A percentile compares a stretch with the other conserved stretches of the same genome.
phyloP scores from a whole-genome alignment of 2,888 invertebrate species.

The Leuctra nigra region DNA sequence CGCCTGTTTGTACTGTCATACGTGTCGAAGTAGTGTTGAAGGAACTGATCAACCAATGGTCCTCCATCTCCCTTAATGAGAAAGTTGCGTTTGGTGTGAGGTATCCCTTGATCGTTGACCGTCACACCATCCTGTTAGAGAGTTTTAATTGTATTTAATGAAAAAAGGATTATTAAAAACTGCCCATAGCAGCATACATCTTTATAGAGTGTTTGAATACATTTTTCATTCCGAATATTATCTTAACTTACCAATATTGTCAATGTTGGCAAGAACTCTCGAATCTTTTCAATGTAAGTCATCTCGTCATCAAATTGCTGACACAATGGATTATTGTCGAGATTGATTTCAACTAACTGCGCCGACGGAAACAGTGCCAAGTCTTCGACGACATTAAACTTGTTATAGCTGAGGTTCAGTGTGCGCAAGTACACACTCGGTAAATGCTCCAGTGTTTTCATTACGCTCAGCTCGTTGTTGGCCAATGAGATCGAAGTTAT shows the following conservation, averaged over 20 bases:
- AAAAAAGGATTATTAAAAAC: no score
- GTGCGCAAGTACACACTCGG: background rate
- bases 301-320: background rate
- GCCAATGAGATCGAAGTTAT: background rate
- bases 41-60: slow-evolving; percentile 58
- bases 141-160: background rate
- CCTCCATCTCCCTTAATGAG: slow-evolving; percentile 44
- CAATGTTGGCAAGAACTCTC: background rate
- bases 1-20: slow-evolving; percentile 68
- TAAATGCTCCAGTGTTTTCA: background rate
- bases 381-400: background rate
- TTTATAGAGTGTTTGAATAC: no score
- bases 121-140: slow-evolving; percentile 48
- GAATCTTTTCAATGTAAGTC: background rate
- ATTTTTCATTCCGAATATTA: no score
- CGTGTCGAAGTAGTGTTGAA: slow-evolving; percentile 78
- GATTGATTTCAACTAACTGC: background rate
- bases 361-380: background rate
- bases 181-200: no score
- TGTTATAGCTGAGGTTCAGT: background rate
- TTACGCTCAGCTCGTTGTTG: background rate
- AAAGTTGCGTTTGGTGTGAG: slow-evolving; percentile 45
- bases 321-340: background rate
- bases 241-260: background rate
- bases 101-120: slow-evolving; percentile 38